Evolutionary conservation across 2,888 invertebrate genomes (phyloP).

Genomic region (Xestia sexstrigata): DNA sequence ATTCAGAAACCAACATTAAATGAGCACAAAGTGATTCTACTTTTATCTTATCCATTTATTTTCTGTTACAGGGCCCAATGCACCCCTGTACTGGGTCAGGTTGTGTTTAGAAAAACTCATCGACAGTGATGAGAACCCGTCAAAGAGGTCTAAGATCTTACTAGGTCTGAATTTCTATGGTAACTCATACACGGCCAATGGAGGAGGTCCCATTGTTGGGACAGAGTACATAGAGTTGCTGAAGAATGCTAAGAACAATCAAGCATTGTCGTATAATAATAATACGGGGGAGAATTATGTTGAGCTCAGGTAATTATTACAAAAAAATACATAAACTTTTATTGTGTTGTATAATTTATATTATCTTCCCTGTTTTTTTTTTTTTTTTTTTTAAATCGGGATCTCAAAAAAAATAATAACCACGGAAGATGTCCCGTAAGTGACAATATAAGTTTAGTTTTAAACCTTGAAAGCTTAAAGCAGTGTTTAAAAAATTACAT

Average conservation of each 20-base stretch:
- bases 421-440: too few relatives aligned
- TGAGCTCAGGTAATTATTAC: constrained; percentile 93
- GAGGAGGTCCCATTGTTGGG: constrained; percentile 96
- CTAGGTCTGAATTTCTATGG: constrained; percentile 98
- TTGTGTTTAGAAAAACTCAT: constrained; percentile 94
- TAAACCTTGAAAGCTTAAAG: too few relatives aligned
- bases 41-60: not conserved
- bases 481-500: too few relatives aligned
- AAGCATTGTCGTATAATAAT: constrained; percentile 94
- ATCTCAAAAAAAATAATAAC: too few relatives aligned
- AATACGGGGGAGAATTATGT: constrained; percentile 96
- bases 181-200: constrained; percentile 95
- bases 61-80: constrained; percentile 94
- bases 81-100: constrained; percentile 96
- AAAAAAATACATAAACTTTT: too few relatives aligned
- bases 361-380: too few relatives aligned
- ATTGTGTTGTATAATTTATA: too few relatives aligned
- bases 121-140: constrained; percentile 89
- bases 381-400: too few relatives aligned
- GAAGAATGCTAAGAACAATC: constrained; percentile 93
- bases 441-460: too few relatives aligned
- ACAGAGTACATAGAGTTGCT: constrained; percentile 94
- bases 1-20: not conserved
- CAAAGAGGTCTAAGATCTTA: constrained; percentile 94
- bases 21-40: not conserved